Evolutionary conservation across 37 sponge, comb jelly and placozoan genomes (phyloP).

Genomic region (Theonella swinhoei): DNA sequence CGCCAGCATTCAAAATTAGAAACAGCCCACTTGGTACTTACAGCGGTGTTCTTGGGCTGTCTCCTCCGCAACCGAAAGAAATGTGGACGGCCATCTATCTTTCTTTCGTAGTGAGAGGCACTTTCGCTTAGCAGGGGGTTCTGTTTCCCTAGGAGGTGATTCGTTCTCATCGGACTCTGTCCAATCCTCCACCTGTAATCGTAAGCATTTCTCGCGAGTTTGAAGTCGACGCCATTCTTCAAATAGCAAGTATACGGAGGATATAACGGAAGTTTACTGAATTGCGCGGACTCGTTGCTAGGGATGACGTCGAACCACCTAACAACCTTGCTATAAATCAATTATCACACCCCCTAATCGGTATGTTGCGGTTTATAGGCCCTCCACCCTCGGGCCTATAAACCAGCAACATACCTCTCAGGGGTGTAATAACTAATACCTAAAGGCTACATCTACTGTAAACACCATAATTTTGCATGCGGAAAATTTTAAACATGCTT

Average conservation of each 20-base stretch:
- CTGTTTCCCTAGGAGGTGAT: background rate
- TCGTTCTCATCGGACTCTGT: background rate
- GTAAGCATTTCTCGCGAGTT: background rate
- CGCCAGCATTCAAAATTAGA: slow-evolving; percentile 25
- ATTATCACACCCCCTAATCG: background rate
- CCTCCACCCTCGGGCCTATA: too few species aligned
- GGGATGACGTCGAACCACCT: background rate
- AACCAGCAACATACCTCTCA: slow-evolving; percentile 1
- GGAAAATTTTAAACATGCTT: too few species aligned
- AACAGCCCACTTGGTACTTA: slow-evolving; percentile 34
- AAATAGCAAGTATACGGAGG: background rate
- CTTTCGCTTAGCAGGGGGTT: background rate
- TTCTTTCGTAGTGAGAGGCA: background rate
- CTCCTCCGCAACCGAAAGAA: background rate
- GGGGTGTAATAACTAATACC: too few species aligned
- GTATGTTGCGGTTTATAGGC: too few species aligned
- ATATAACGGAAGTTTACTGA: background rate
- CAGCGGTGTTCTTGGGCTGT: slow-evolving; percentile 17
- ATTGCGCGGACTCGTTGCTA: background rate
- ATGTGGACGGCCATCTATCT: background rate
- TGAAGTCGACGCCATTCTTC: background rate
- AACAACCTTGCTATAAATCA: background rate
- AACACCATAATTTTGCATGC: too few species aligned
- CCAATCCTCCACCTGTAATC: background rate
- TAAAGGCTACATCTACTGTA: too few species aligned